Conservation (phyloP, 2,113 vertebrate genomes). For the Calyptommatus sinebrachiatus region DNA sequence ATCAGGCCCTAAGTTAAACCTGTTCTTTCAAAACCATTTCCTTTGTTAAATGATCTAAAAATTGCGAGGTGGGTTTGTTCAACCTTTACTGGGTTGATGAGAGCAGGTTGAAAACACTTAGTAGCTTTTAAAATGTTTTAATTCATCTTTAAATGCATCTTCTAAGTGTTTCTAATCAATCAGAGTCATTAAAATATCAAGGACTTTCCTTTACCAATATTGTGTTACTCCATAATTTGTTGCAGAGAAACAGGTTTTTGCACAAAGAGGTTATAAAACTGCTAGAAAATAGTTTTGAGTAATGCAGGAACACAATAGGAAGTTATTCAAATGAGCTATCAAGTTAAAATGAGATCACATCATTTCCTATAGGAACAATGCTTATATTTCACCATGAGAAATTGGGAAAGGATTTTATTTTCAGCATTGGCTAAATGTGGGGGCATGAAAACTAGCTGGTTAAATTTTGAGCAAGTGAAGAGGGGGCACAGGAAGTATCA, state of each 20-base stretch:
- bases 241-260: not conserved
- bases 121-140: not conserved
- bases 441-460: not conserved
- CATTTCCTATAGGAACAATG: conserved; percentile 52
- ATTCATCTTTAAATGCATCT: not conserved
- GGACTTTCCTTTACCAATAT: too few species aligned
- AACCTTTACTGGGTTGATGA: too few species aligned
- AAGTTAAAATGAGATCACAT: conserved; percentile 44
- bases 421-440: not conserved
- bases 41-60: too few species aligned
- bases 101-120: not conserved
- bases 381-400: not conserved
- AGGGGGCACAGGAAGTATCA: conserved; percentile 12
- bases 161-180: not conserved
- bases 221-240: not conserved
- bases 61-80: not conserved
- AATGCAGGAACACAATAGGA: conserved; percentile 62
- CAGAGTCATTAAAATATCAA: not conserved
- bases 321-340: conserved; percentile 55
- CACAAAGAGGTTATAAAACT: not conserved
- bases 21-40: not conserved
- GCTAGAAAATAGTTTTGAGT: conserved; percentile 6
- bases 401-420: conserved; percentile 26
- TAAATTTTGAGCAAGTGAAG: not conserved
- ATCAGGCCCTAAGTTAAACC: not conserved